A percentile compares a stretch with the other conserved stretches of the same genome.
Conservation (phyloP, 2,888 invertebrate genomes). For the Tyria jacobaeae region DNA sequence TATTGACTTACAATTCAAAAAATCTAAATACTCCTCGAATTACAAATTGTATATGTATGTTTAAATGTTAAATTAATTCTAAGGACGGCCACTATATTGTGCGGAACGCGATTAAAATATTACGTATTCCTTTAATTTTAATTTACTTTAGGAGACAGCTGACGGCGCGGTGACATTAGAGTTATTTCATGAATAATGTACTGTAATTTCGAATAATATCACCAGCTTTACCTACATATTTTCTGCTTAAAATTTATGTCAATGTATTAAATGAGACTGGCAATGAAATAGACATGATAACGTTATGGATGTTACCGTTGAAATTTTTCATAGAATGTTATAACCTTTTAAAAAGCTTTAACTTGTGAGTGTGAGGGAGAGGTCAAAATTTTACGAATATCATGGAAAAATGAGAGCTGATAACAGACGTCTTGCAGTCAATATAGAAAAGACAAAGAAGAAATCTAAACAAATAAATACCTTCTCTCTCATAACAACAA, state of each 20-base stretch:
- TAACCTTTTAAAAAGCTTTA: too few species aligned
- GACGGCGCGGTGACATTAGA: constrained; percentile 37
- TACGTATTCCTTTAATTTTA: constrained; percentile 31
- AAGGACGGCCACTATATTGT: constrained; percentile 5
- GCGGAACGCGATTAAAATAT: constrained; percentile 20
- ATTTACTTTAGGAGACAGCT: constrained; percentile 28
- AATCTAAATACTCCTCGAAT: not conserved
- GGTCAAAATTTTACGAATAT: too few species aligned
- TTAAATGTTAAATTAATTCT: not conserved
- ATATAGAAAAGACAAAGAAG: too few species aligned
- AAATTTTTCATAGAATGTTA: too few species aligned
- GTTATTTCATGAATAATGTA: constrained; percentile 55
- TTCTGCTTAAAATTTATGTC: not conserved
- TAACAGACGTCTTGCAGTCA: too few species aligned
- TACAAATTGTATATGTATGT: not conserved
- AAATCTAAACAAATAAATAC: too few species aligned
- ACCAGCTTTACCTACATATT: constrained; percentile 46
- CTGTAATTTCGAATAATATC: constrained; percentile 57
- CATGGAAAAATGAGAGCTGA: too few species aligned
- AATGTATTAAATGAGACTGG: not conserved
- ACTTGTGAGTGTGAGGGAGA: too few species aligned
- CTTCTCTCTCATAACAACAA: too few species aligned
- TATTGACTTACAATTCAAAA: too few species aligned
- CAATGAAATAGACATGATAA: not conserved
- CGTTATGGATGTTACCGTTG: not conserved